These are phyloP conservation scores for Perdita meconis DNA, from an alignment of 2,888 invertebrate species.

Conservation along the genomic window DNA sequence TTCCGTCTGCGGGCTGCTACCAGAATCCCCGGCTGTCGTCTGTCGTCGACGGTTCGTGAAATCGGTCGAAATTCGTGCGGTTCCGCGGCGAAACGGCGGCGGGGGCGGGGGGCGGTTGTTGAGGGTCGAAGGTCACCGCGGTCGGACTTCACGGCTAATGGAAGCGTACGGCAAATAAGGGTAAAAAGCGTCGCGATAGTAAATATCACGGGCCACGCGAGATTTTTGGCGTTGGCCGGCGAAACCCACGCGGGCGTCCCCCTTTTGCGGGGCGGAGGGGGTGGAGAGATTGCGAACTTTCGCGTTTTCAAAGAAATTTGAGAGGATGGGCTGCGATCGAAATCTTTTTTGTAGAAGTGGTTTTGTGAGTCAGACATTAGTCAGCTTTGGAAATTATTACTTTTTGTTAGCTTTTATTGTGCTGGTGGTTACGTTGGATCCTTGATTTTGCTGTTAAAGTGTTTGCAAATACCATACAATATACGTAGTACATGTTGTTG, in stretches of 20 bases:
- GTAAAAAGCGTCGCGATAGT: constrained; percentile 5
- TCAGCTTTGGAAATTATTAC: too few species aligned
- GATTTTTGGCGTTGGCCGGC: not conserved
- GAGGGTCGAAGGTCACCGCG: constrained; percentile 59
- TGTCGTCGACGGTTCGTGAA: constrained; percentile 59
- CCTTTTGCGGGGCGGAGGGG: too few species aligned
- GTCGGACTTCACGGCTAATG: constrained; percentile 34
- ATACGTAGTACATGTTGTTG: too few species aligned
- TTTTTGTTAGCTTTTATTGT: too few species aligned
- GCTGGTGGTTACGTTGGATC: too few species aligned
- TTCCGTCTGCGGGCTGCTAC: constrained; percentile 54
- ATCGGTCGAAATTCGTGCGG: constrained; percentile 55
- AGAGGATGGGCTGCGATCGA: not conserved
- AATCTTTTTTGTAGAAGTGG: too few species aligned
- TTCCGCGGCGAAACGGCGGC: constrained; percentile 36
- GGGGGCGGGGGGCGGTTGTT: constrained; percentile 20
- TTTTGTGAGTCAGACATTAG: too few species aligned
- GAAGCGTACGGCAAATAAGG: constrained; percentile 21
- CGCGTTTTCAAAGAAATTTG: not conserved
- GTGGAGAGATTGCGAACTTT: not conserved
- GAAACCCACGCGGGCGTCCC: not conserved
- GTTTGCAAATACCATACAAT: too few species aligned
- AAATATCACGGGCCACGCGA: constrained; percentile 34
- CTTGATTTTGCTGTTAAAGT: too few species aligned
- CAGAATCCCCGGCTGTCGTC: constrained; percentile 45